Percentiles rank a stretch among this genome's conserved stretches.
Evolutionary conservation across 2,888 invertebrate genomes (phyloP).

Genomic region (Anthrax anthrax): DNA sequence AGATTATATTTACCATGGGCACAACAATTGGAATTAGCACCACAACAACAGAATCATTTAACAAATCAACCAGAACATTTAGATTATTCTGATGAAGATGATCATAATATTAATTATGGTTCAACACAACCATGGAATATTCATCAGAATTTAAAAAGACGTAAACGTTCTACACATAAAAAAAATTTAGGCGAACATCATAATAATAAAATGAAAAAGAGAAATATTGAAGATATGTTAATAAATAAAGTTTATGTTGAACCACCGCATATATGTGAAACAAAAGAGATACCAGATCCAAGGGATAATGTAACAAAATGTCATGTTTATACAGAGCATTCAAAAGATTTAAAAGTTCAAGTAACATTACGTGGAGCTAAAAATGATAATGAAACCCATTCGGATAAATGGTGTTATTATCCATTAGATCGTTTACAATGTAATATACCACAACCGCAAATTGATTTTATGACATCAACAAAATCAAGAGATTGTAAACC

Average conservation of each 20-base stretch:
- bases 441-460: constrained; percentile 42
- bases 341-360: constrained; percentile 38
- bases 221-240: constrained; percentile 11
- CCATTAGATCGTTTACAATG: constrained; percentile 45
- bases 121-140: neutral
- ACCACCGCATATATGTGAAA: constrained; percentile 47
- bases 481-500: constrained; percentile 40
- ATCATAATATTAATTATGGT: constrained; percentile 20
- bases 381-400: constrained; percentile 28
- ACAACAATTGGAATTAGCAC: constrained; percentile 28
- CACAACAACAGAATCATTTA: constrained; percentile 1
- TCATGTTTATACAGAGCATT: constrained; percentile 45
- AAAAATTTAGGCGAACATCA: neutral
- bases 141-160: too few species aligned
- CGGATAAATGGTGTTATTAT: constrained; percentile 54
- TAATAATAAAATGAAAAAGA: constrained; percentile 11
- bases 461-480: constrained; percentile 27
- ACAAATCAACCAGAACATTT: constrained; percentile 2
- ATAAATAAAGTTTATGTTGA: constrained; percentile 16
- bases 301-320: constrained; percentile 31
- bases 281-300: constrained; percentile 15
- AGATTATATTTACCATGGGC: constrained; percentile 30
- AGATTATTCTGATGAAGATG: constrained; percentile 28
- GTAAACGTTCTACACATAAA: too few species aligned
- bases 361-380: constrained; percentile 39